A percentile compares a stretch with the other conserved stretches of the same genome.
These are phyloP conservation scores for Synchiropus splendidus DNA, from an alignment of 2,113 vertebrate species.

Conservation along the genomic window DNA sequence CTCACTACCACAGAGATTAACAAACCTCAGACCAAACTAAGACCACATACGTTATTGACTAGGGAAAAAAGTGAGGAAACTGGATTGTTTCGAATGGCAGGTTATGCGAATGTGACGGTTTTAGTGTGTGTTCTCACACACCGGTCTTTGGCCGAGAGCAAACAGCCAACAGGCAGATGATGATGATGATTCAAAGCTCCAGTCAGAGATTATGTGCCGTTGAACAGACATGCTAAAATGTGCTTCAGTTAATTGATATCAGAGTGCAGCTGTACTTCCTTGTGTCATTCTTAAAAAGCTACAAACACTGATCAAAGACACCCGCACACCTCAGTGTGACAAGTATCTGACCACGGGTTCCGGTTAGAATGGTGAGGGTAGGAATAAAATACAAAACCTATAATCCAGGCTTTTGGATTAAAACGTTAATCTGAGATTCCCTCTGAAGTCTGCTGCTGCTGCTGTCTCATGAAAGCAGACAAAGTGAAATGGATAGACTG, in stretches of 20 bases:
- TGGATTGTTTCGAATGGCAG: conserved; percentile 1
- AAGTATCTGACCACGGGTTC: conserved; percentile 27
- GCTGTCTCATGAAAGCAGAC: conserved; percentile 42
- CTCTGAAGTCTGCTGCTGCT: conserved; percentile 41
- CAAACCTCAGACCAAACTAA: too few relatives aligned
- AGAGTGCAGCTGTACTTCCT: conserved; percentile 31
- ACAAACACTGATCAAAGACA: conserved; percentile 3
- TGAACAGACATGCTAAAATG: conserved; percentile 53
- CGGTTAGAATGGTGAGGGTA: conserved; percentile 36
- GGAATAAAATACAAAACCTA: conserved; percentile 64
- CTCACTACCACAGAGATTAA: too few relatives aligned
- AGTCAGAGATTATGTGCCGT: conserved; percentile 39
- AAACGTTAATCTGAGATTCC: conserved; percentile 64
- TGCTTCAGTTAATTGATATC: conserved; percentile 55
- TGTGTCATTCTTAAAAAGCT: conserved; percentile 14
- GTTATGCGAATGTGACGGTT: conserved; percentile 15
- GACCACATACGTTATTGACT: too few relatives aligned
- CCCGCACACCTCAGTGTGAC: conserved; percentile 24
- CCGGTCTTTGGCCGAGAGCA: conserved; percentile 20
- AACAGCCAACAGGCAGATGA: conserved; percentile 49
- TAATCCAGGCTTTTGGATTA: conserved; percentile 67
- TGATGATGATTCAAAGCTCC: conserved; percentile 31
- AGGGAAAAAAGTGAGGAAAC: too few relatives aligned
- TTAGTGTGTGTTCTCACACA: conserved; percentile 19
- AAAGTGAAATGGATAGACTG: conserved; percentile 14